These are phyloP conservation scores for Echinops telfairi DNA, from an alignment of 2,113 vertebrate species.

Conservation along the genomic window DNA sequence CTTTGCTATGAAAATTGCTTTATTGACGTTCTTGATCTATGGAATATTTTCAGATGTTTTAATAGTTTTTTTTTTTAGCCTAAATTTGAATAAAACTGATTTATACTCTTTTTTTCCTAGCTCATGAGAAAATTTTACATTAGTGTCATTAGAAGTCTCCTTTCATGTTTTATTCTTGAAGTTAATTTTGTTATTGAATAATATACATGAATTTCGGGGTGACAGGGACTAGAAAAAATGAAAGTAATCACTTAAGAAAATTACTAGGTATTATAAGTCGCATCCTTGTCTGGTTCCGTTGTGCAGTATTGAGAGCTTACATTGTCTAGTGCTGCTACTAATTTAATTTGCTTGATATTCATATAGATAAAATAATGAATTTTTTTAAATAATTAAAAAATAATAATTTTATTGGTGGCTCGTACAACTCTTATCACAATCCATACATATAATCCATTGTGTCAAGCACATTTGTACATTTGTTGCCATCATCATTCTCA, in stretches of 20 bases:
- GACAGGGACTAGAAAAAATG: neutral
- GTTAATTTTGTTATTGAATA: slow-evolving; percentile 34
- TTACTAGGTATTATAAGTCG: neutral
- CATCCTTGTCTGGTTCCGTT: neutral
- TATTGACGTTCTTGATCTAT: too few relatives aligned
- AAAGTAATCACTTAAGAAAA: slow-evolving; percentile 8
- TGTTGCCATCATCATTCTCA: too few relatives aligned
- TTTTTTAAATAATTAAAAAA: too few relatives aligned
- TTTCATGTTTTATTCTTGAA: slow-evolving; percentile 2
- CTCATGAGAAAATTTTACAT: neutral
- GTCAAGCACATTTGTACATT: too few relatives aligned
- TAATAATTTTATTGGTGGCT: too few relatives aligned
- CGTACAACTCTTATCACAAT: too few relatives aligned
- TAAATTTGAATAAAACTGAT: too few relatives aligned
- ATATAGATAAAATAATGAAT: slow-evolving; percentile 8
- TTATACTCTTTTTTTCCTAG: neutral
- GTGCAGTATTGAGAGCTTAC: slow-evolving; percentile 22
- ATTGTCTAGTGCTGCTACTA: slow-evolving; percentile 18
- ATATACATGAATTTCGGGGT: slow-evolving; percentile 5
- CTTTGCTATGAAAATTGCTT: neutral
- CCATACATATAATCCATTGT: too few relatives aligned
- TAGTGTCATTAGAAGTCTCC: neutral
- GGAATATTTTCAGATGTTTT: too few relatives aligned
- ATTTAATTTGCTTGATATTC: slow-evolving; percentile 44
- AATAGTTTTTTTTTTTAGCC: too few relatives aligned